Evolutionary conservation across 2,113 vertebrate species (phyloP).

Genomic region (Lasiurus borealis): DNA sequence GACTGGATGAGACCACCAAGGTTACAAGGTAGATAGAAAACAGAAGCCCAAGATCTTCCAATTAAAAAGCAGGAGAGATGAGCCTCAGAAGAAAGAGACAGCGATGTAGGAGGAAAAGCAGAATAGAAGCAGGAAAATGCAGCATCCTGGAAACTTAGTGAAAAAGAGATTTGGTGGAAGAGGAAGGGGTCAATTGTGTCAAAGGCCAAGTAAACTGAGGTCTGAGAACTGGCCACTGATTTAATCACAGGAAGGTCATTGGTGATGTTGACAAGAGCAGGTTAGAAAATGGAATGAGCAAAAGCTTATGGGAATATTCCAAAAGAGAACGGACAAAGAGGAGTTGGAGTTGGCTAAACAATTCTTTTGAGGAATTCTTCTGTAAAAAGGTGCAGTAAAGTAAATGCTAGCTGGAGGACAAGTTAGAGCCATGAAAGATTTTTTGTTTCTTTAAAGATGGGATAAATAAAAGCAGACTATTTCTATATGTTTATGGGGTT

Average conservation of each 20-base stretch:
- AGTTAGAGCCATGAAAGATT: neutral
- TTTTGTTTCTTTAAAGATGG: neutral
- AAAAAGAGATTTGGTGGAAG: neutral
- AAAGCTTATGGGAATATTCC: neutral
- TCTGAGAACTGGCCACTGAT: neutral
- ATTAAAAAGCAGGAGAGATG: neutral
- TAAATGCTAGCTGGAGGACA: neutral
- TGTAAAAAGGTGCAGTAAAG: neutral
- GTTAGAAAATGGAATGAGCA: neutral
- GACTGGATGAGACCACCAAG: neutral
- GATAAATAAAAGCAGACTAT: neutral
- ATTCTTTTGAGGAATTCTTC: neutral
- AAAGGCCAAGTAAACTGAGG: neutral
- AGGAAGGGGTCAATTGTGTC: neutral
- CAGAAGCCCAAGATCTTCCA: neutral
- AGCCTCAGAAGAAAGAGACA: neutral
- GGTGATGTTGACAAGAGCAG: neutral
- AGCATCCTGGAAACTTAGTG: neutral
- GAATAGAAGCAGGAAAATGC: neutral
- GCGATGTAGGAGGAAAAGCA: neutral
- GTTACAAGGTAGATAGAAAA: neutral
- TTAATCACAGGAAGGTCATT: neutral
- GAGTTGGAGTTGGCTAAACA: neutral
- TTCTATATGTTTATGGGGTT: neutral
- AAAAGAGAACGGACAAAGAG: neutral